Evolutionary conservation across 2,888 invertebrate species (phyloP).

Genomic region (Drosophila greeni): DNA sequence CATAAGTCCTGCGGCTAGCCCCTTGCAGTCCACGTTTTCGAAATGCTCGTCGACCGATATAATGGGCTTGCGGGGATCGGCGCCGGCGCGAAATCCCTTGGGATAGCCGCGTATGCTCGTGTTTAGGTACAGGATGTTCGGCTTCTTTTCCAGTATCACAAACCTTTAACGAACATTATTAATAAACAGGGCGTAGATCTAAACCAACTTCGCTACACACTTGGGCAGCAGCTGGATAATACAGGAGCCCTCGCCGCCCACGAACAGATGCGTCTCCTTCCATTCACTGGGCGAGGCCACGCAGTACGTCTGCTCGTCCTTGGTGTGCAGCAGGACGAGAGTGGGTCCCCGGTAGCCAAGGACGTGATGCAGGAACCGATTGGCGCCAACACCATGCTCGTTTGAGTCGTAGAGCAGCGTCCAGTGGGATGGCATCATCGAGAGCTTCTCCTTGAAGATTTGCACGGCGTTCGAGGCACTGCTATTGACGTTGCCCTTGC

Average conservation of each 20-base stretch:
- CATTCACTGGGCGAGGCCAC: slow-evolving; percentile 89
- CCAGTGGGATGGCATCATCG: slow-evolving; percentile 90
- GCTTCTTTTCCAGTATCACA: slow-evolving; percentile 82
- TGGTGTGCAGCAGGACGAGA: slow-evolving; percentile 81
- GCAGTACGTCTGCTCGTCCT: slow-evolving; percentile 85
- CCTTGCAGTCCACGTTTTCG: slow-evolving; percentile 84
- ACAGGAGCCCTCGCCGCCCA: slow-evolving; percentile 89
- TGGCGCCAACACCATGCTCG: slow-evolving; percentile 92
- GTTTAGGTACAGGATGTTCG: slow-evolving; percentile 91
- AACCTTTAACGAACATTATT: slow-evolving; percentile 77
- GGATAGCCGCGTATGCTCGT: slow-evolving; percentile 91
- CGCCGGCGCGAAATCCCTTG: slow-evolving; percentile 89
- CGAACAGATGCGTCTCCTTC: slow-evolving; percentile 91
- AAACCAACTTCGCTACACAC: slow-evolving; percentile 77
- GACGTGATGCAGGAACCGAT: slow-evolving; percentile 93
- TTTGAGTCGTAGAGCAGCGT: slow-evolving; percentile 89
- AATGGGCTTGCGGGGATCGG: slow-evolving; percentile 87
- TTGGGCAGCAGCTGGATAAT: slow-evolving; percentile 87
- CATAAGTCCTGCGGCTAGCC: slow-evolving; percentile 83
- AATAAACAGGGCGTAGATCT: not conserved
- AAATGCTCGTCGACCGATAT: slow-evolving; percentile 87
- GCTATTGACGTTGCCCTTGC: slow-evolving; percentile 61
- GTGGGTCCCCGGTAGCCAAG: slow-evolving; percentile 84
- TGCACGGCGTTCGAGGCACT: slow-evolving; percentile 78
- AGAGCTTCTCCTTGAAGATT: slow-evolving; percentile 83